Percentiles rank a stretch among this genome's conserved stretches.
phyloP scores from a whole-genome alignment of 2,113 vertebrate species.

The Hemiscyllium ocellatum region DNA sequence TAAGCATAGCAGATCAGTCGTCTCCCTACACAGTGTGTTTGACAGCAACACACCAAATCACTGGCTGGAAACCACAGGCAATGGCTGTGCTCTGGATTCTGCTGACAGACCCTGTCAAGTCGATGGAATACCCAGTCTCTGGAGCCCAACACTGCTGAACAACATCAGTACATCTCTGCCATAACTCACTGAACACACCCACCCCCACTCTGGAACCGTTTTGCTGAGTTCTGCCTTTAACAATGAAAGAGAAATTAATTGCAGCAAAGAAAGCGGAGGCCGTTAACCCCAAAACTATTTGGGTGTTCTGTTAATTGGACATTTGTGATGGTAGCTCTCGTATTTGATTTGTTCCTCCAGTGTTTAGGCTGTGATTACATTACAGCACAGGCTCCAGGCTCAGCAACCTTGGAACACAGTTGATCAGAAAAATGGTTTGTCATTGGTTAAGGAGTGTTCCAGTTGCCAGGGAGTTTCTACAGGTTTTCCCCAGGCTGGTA shows the following conservation, averaged over 20 bases:
- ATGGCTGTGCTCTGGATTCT: neutral
- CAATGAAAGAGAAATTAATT: neutral
- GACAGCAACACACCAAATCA: neutral
- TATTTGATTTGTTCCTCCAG: neutral
- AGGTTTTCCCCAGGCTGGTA: constrained; percentile 91
- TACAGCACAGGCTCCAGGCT: neutral
- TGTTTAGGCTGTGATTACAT: neutral
- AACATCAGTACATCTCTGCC: neutral
- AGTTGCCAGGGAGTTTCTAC: constrained; percentile 44
- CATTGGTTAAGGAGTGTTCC: neutral
- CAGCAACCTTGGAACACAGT: neutral
- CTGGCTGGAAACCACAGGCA: neutral
- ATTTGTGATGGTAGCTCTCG: no score
- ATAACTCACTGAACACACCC: neutral
- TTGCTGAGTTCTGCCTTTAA: neutral
- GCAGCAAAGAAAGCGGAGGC: neutral
- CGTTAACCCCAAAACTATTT: neutral
- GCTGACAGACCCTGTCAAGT: neutral
- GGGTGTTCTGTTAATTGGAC: neutral
- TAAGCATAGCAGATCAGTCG: constrained; percentile 10
- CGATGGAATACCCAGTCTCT: neutral
- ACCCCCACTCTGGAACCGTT: neutral
- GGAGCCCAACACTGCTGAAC: neutral
- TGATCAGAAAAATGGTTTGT: neutral
- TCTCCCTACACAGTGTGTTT: neutral